phyloP scores from a whole-genome alignment of 2,888 invertebrate genomes.

The Elegia similella region DNA sequence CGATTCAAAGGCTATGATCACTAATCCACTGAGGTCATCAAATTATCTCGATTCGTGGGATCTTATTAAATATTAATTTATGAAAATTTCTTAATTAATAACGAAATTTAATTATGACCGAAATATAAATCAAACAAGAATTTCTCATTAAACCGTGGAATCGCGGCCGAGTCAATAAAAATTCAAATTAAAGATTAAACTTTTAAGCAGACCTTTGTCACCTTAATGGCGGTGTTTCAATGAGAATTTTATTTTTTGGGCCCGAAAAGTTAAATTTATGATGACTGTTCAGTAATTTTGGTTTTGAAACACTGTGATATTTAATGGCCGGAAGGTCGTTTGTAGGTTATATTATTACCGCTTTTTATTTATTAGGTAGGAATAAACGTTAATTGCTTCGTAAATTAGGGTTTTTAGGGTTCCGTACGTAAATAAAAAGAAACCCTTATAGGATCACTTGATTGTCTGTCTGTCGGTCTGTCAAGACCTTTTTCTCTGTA shows the following conservation, averaged over 20 bases:
- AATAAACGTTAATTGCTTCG: too few relatives aligned
- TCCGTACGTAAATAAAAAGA: too few relatives aligned
- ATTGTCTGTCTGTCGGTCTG: too few relatives aligned
- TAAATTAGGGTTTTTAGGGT: too few relatives aligned
- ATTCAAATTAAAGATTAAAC: slow-evolving; percentile 11
- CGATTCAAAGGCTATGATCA: too few relatives aligned
- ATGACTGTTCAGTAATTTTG: slow-evolving; percentile 6
- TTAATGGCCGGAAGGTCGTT: background rate
- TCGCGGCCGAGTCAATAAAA: background rate
- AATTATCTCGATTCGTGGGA: too few relatives aligned
- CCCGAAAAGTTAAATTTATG: slow-evolving; percentile 10
- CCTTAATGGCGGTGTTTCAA: slow-evolving; percentile 10
- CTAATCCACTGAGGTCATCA: too few relatives aligned
- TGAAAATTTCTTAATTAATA: too few relatives aligned
- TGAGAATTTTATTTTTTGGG: slow-evolving; percentile 5
- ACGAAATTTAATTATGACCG: too few relatives aligned
- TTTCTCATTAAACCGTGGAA: background rate
- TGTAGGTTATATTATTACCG: background rate
- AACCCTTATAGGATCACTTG: too few relatives aligned
- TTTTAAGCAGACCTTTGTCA: slow-evolving; percentile 4
- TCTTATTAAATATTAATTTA: too few relatives aligned
- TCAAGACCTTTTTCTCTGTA: too few relatives aligned
- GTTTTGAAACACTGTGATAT: background rate
- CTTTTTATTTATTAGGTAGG: slow-evolving; percentile 3
- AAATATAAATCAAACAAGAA: background rate